These are phyloP conservation scores for Gryllus bimaculatus DNA, from an alignment of 1,140 invertebrate genomes.

Conservation along the genomic window DNA sequence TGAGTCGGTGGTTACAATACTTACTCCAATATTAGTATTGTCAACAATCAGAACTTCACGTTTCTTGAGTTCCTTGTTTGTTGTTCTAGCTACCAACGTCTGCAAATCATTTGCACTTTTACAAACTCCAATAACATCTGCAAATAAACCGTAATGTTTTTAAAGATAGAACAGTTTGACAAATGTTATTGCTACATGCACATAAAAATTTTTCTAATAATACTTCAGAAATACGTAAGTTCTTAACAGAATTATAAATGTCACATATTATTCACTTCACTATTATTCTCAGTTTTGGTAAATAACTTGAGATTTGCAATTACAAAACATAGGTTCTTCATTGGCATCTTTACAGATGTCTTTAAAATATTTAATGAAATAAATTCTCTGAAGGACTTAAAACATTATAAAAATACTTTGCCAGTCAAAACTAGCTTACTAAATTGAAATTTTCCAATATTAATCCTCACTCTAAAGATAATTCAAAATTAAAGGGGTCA, in stretches of 20 bases:
- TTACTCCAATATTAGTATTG: conserved; percentile 66
- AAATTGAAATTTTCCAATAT: too few species aligned
- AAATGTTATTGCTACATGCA: not conserved
- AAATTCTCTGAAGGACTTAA: too few species aligned
- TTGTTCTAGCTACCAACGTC: conserved; percentile 58
- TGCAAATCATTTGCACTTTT: conserved; percentile 62
- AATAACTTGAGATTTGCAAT: too few species aligned
- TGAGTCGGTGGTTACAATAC: conserved; percentile 23
- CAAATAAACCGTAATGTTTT: not conserved
- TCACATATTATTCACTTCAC: not conserved
- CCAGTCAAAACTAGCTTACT: too few species aligned
- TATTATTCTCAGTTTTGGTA: too few species aligned
- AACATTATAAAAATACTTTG: too few species aligned
- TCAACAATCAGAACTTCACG: conserved; percentile 84
- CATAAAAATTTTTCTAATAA: not conserved
- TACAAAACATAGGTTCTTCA: too few species aligned
- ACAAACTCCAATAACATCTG: conserved; percentile 87
- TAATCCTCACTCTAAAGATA: too few species aligned
- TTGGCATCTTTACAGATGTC: too few species aligned
- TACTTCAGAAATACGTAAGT: not conserved
- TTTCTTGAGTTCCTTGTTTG: conserved; percentile 78
- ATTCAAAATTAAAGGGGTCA: too few species aligned
- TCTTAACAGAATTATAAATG: not conserved
- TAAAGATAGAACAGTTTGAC: not conserved
- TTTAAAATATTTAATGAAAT: too few species aligned